phyloP scores from a whole-genome alignment of 1,140 invertebrate genomes.

The Scaptomyza montana region DNA sequence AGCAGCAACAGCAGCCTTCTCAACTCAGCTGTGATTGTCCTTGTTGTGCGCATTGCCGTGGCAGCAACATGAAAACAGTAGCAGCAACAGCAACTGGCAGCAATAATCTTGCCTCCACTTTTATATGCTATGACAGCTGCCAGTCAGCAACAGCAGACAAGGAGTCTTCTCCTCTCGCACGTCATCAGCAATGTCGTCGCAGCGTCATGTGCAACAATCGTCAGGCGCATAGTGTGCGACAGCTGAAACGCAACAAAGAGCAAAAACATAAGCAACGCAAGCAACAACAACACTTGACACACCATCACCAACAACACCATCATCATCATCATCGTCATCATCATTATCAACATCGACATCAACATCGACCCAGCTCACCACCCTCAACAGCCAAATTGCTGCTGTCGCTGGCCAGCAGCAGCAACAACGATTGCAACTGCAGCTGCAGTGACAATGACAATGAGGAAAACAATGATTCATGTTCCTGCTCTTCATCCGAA shows the following conservation, averaged over 20 bases:
- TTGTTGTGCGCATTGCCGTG: conserved; percentile 64
- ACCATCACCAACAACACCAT: conserved; percentile 25
- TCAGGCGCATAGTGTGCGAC: conserved; percentile 71
- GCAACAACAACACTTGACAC: conserved; percentile 25
- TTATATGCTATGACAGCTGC: conserved; percentile 77
- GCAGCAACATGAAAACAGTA: conserved; percentile 11
- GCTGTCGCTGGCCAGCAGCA: conserved; percentile 55
- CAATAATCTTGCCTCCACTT: conserved; percentile 51
- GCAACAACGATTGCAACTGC: conserved; percentile 40
- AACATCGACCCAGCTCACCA: conserved; percentile 43
- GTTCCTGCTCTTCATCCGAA: conserved; percentile 49
- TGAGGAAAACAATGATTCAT: conserved; percentile 11
- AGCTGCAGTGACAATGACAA: conserved; percentile 43
- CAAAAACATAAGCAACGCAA: conserved; percentile 56
- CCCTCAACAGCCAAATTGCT: conserved; percentile 68
- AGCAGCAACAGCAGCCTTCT: conserved; percentile 1
- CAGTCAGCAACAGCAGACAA: conserved; percentile 36
- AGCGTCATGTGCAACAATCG: conserved; percentile 75
- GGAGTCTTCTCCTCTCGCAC: conserved; percentile 34
- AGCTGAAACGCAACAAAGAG: conserved; percentile 69
- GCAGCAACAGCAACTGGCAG: conserved; percentile 24
- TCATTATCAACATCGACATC: conserved; percentile 9
- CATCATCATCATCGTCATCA: conserved; percentile 14
- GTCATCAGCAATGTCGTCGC: conserved; percentile 56
- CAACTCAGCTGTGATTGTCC: conserved; percentile 56